These are phyloP conservation scores for Rotaria socialis DNA, from an alignment of 2,888 invertebrate genomes.

Conservation along the genomic window DNA sequence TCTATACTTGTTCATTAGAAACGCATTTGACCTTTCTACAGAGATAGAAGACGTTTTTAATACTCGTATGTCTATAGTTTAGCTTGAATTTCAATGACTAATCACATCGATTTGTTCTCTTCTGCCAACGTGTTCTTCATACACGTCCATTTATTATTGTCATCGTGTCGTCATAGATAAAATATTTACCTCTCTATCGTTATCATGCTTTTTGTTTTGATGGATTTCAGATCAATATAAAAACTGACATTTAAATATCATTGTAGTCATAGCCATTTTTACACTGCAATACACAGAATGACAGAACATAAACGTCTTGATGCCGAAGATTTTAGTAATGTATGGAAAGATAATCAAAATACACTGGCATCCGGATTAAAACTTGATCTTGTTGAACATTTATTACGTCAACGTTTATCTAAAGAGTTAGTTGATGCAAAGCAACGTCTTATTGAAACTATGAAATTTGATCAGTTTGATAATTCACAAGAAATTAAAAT, in stretches of 20 bases:
- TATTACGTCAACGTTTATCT: background rate
- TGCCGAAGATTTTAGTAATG: background rate
- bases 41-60: too few species aligned
- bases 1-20: too few species aligned
- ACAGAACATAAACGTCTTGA: background rate
- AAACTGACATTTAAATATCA: background rate
- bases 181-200: background rate
- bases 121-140: too few species aligned
- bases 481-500: background rate
- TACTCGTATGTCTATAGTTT: too few species aligned
- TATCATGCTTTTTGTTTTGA: too few species aligned
- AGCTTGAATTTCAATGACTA: too few species aligned
- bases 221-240: background rate
- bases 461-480: slow-evolving; percentile 19
- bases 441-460: background rate
- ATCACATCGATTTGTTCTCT: too few species aligned
- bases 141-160: background rate
- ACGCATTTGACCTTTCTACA: too few species aligned
- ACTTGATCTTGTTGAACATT: background rate
- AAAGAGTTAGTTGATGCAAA: background rate
- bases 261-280: background rate
- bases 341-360: slow-evolving; percentile 16
- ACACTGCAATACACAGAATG: background rate
- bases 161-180: background rate
- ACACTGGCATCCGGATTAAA: background rate